phyloP scores from a whole-genome alignment of 1,140 invertebrate species.

The Ceratoteleas bidentatus region DNA sequence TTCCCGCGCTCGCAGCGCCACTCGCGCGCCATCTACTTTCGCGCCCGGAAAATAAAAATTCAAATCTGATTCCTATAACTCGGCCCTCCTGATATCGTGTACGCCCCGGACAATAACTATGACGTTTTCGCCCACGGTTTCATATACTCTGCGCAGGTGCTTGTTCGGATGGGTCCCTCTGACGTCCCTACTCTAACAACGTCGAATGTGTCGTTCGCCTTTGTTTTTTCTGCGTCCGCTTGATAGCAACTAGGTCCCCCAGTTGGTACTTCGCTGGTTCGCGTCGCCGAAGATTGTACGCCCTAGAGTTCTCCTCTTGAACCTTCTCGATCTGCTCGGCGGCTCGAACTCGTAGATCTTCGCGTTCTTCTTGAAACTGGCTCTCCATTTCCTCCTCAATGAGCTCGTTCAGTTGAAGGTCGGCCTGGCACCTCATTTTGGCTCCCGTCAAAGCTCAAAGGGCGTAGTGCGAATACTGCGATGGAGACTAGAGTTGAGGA shows the following conservation, averaged over 20 bases:
- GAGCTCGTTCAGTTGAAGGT: constrained; percentile 20
- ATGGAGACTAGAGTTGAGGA: background rate
- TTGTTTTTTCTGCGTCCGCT: constrained; percentile 69
- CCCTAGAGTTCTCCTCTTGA: constrained; percentile 70
- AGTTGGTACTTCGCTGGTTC: constrained; percentile 57
- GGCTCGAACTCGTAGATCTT: constrained; percentile 22
- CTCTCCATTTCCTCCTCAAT: constrained; percentile 15
- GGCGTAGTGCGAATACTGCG: constrained; percentile 13
- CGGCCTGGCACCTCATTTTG: background rate
- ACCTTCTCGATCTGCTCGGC: constrained; percentile 69
- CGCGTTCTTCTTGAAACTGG: too few relatives aligned
- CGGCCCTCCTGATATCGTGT: background rate
- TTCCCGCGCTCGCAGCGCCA: too few relatives aligned
- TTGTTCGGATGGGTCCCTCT: background rate
- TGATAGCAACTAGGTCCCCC: constrained; percentile 75
- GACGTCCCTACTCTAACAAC: constrained; percentile 1
- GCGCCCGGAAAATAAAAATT: too few relatives aligned
- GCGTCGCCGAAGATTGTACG: constrained; percentile 69
- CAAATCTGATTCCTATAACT: background rate
- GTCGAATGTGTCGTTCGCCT: constrained; percentile 58
- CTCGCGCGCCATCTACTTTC: too few relatives aligned
- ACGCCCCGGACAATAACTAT: background rate
- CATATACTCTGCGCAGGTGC: background rate
- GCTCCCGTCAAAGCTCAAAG: background rate
- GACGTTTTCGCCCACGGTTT: background rate